Evolutionary conservation across 2,888 invertebrate genomes (phyloP).

Genomic region (Sepioteuthis lessoniana): DNA sequence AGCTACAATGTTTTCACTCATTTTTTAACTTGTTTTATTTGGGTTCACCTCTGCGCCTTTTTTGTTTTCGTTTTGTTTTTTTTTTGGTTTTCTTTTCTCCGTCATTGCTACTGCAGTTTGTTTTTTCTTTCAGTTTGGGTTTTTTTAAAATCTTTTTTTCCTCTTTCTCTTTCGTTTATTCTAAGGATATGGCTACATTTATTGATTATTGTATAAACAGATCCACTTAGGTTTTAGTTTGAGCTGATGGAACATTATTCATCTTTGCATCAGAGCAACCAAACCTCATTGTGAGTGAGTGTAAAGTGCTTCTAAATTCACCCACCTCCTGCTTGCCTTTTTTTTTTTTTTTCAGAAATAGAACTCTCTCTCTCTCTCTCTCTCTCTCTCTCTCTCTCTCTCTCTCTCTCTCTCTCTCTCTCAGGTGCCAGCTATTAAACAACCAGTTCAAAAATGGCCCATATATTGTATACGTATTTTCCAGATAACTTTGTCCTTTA

Average conservation of each 20-base stretch:
- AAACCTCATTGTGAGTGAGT: neutral
- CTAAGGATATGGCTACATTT: neutral
- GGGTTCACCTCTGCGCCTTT: too few species aligned
- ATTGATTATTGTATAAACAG: slow-evolving; percentile 10
- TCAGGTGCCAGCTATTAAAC: neutral
- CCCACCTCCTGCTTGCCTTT: neutral
- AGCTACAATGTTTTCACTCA: too few species aligned
- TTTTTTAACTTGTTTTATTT: too few species aligned
- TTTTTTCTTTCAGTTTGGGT: neutral
- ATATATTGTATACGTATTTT: neutral
- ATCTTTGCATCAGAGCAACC: neutral
- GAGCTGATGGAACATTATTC: slow-evolving; percentile 14
- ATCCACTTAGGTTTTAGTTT: slow-evolving; percentile 20
- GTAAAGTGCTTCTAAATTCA: neutral
- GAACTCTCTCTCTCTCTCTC: neutral
- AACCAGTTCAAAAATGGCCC: neutral
- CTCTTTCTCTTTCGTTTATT: neutral
- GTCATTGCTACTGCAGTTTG: neutral
- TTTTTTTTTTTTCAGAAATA: neutral
- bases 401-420: neutral
- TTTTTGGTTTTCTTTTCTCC: too few species aligned
- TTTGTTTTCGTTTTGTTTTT: too few species aligned
- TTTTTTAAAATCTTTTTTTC: too few species aligned
- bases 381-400: too few species aligned
- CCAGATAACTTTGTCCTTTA: neutral